These are phyloP conservation scores for Chrysolina haemoptera DNA, from an alignment of 2,888 invertebrate genomes.

Conservation along the genomic window DNA sequence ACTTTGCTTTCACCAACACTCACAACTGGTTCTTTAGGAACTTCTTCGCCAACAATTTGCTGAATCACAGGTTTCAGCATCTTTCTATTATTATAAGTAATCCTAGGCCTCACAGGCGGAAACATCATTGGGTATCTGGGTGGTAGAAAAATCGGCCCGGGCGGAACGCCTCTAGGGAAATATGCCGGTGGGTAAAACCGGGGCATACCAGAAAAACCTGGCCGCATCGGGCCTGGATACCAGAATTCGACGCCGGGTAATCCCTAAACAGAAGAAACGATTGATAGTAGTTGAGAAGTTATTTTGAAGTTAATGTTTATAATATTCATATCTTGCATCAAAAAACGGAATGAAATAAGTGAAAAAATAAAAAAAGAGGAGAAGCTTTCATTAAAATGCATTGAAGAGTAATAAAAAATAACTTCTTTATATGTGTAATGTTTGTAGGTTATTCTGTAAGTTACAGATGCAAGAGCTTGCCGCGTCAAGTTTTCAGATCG, in stretches of 20 bases:
- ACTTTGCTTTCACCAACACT: neutral
- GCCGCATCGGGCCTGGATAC: constrained; percentile 21
- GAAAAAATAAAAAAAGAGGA: too few species aligned
- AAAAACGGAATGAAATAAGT: too few species aligned
- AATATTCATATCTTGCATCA: too few species aligned
- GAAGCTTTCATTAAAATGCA: too few species aligned
- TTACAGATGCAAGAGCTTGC: too few species aligned
- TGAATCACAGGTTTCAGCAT: neutral
- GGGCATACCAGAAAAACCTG: constrained; percentile 13
- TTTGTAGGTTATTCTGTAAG: too few species aligned
- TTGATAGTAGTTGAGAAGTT: too few species aligned
- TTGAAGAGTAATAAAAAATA: too few species aligned
- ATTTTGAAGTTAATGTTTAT: too few species aligned
- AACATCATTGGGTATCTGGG: constrained; percentile 26
- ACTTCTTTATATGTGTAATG: too few species aligned
- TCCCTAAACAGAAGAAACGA: neutral
- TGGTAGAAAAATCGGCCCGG: constrained; percentile 20
- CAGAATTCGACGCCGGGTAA: constrained; percentile 23
- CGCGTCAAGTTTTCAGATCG: too few species aligned
- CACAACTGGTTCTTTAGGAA: neutral
- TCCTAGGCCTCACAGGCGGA: constrained; percentile 5
- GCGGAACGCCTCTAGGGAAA: constrained; percentile 13
- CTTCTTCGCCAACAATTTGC: neutral
- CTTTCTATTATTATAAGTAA: constrained; percentile 8
- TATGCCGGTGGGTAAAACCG: constrained; percentile 24